Conservation (phyloP, 1,140 invertebrate genomes). For the Lordiphosa clarofinis region DNA sequence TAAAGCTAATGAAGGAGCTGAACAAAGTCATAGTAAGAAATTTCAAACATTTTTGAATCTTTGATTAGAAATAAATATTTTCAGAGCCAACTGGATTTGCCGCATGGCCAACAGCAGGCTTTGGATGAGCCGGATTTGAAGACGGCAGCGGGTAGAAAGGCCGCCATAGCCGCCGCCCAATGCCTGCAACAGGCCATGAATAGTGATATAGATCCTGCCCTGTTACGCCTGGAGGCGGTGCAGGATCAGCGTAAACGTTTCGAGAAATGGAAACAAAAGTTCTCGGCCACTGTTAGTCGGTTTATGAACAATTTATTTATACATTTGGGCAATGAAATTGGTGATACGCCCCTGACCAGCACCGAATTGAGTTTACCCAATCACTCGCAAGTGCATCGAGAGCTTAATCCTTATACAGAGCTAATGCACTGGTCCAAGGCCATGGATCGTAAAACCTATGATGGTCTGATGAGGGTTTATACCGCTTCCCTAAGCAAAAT, state of each 20-base stretch:
- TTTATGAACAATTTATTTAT: conserved; percentile 97
- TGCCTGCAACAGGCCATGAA: conserved; percentile 89
- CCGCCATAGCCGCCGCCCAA: conserved; percentile 89
- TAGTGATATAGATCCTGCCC: conserved; percentile 84
- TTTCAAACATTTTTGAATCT: background rate
- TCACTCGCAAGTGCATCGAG: conserved; percentile 89
- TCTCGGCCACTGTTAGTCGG: conserved; percentile 89
- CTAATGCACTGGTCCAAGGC: conserved; percentile 94
- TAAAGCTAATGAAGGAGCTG: conserved; percentile 88
- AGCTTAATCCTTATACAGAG: conserved; percentile 91
- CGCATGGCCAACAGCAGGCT: conserved; percentile 85
- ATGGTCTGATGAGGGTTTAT: conserved; percentile 89
- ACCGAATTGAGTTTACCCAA: conserved; percentile 87
- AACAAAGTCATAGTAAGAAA: conserved; percentile 87
- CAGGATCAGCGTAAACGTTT: conserved; percentile 93
- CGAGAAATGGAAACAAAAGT: conserved; percentile 91
- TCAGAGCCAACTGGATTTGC: conserved; percentile 87
- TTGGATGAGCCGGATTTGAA: conserved; percentile 89
- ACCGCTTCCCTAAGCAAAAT: conserved; percentile 88
- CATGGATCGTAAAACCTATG: conserved; percentile 91
- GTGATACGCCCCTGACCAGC: conserved; percentile 70
- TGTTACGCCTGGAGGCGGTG: conserved; percentile 88
- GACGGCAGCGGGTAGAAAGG: conserved; percentile 86
- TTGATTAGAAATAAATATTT: background rate
- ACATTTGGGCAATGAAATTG: conserved; percentile 87